Conservation (phyloP, 1,140 invertebrate genomes). For the Eumeta japonica region DNA sequence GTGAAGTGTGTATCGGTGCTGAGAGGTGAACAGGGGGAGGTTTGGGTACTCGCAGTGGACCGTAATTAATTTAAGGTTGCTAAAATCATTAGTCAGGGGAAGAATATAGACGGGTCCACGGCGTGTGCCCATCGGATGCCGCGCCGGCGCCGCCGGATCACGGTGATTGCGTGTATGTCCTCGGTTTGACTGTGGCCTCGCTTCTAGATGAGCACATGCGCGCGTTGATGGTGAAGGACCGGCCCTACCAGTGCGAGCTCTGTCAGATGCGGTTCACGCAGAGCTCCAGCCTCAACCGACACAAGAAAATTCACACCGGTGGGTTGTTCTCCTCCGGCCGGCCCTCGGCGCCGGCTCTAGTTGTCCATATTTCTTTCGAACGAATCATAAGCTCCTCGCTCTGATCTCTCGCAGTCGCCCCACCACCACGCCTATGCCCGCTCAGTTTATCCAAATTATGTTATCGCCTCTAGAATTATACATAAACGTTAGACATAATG, state of each 20-base stretch:
- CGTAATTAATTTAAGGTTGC: no score
- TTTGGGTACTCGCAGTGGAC: conserved; percentile 31
- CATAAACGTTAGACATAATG: no score
- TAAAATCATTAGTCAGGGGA: no score
- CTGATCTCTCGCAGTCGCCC: no score
- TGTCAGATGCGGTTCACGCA: conserved; percentile 75
- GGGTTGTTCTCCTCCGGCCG: conserved; percentile 27
- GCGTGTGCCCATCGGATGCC: background rate
- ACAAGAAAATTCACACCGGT: conserved; percentile 81
- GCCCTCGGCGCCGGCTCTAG: conserved; percentile 17
- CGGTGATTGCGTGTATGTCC: conserved; percentile 20
- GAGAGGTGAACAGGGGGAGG: conserved; percentile 53
- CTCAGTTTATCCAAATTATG: no score
- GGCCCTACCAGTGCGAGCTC: conserved; percentile 75
- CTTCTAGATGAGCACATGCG: conserved; percentile 60
- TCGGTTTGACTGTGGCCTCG: conserved; percentile 32
- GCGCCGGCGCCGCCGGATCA: conserved; percentile 16
- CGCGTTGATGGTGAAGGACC: conserved; percentile 61
- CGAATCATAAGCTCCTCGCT: no score
- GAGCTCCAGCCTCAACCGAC: conserved; percentile 77
- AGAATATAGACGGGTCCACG: no score
- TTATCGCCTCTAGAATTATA: no score
- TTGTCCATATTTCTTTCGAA: conserved; percentile 11
- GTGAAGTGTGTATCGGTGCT: conserved; percentile 36
- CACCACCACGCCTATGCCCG: no score